These are phyloP conservation scores for Idris sp. DNA, from an alignment of 1,140 invertebrate species.

Conservation along the genomic window DNA sequence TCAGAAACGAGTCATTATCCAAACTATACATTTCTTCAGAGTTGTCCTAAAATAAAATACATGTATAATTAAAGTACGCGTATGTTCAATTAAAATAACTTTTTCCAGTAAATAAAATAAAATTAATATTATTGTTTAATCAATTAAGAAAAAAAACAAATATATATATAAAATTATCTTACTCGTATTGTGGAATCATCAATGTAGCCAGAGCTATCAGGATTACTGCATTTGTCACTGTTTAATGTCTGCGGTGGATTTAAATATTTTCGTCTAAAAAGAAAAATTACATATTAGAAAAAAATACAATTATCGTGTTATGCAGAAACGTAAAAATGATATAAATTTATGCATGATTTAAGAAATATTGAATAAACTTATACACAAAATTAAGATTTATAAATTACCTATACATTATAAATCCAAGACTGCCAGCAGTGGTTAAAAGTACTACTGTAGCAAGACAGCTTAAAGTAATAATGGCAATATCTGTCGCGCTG, in stretches of 20 bases:
- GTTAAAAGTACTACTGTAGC: constrained; percentile 83
- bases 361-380: constrained; percentile 8
- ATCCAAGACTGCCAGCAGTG: constrained; percentile 83
- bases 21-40: constrained; percentile 95
- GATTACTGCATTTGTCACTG: constrained; percentile 87
- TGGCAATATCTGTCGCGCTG: constrained; percentile 81
- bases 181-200: constrained; percentile 91
- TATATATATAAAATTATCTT: no score
- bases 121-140: no score
- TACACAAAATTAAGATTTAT: not conserved
- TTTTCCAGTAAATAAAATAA: no score
- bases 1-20: constrained; percentile 94
- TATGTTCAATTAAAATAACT: no score
- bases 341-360: no score
- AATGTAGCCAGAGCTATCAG: constrained; percentile 91
- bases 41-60: constrained; percentile 83
- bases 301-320: no score
- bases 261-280: constrained; percentile 81
- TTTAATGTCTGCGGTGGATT: constrained; percentile 89
- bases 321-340: no score
- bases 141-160: no score
- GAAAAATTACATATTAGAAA: no score
- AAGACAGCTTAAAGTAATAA: constrained; percentile 85
- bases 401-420: constrained; percentile 83
- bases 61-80: not conserved